These are phyloP conservation scores for Anagrus nilaparvatae DNA, from an alignment of 1,140 invertebrate species.

Conservation along the genomic window DNA sequence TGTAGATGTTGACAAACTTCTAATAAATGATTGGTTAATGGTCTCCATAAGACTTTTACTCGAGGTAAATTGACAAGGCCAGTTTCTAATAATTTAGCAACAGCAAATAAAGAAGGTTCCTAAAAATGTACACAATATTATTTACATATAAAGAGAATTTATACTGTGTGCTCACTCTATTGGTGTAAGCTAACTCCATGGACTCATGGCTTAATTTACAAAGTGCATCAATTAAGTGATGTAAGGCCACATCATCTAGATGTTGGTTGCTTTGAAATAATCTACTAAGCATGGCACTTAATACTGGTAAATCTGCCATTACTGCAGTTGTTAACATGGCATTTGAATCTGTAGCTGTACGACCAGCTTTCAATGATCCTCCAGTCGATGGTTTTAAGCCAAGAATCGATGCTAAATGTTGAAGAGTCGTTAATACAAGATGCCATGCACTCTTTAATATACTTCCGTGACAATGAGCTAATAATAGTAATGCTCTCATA, in stretches of 20 bases:
- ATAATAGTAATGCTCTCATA: constrained; percentile 78
- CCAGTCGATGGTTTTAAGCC: constrained; percentile 89
- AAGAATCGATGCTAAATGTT: constrained; percentile 97
- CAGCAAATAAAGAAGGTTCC: constrained; percentile 94
- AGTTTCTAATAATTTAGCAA: constrained; percentile 94
- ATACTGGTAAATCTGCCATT: constrained; percentile 88
- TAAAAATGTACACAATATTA: constrained; percentile 30
- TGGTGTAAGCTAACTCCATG: constrained; percentile 93
- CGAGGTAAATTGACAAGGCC: constrained; percentile 88
- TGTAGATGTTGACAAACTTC: constrained; percentile 96
- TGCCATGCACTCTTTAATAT: constrained; percentile 91
- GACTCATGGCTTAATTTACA: constrained; percentile 94
- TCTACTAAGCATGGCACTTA: constrained; percentile 85
- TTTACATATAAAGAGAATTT: constrained; percentile 3
- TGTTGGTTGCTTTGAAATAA: constrained; percentile 92
- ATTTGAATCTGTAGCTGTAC: constrained; percentile 64
- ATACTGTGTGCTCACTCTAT: constrained; percentile 53
- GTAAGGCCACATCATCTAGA: constrained; percentile 87
- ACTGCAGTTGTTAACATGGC: constrained; percentile 92
- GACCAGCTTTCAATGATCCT: constrained; percentile 77
- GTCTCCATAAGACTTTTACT: constrained; percentile 91
- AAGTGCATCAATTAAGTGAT: constrained; percentile 93
- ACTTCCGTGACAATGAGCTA: constrained; percentile 87
- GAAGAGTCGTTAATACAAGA: constrained; percentile 86
- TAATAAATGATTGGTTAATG: constrained; percentile 90